These are phyloP conservation scores for Tridacna gigas DNA, from an alignment of 2,888 invertebrate species.

Conservation along the genomic window DNA sequence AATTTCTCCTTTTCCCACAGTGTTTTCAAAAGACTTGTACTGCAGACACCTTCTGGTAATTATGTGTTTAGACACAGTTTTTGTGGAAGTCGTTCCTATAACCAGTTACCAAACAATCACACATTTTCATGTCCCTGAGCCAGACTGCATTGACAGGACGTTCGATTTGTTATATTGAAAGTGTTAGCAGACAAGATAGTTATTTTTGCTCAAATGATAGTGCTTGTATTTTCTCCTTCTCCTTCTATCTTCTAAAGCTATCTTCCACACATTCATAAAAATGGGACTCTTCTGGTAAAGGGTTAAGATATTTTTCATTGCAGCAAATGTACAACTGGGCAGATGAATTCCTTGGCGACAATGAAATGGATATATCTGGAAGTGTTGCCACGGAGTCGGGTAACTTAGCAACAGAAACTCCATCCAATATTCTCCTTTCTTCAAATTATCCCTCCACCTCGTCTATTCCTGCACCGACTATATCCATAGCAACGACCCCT, in stretches of 20 bases:
- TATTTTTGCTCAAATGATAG: too few relatives aligned
- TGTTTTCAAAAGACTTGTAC: neutral
- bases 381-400: slow-evolving; percentile 59
- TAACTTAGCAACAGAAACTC: slow-evolving; percentile 62
- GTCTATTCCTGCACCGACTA: slow-evolving; percentile 35
- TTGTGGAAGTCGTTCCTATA: too few relatives aligned
- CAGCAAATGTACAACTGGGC: slow-evolving; percentile 73
- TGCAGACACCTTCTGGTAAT: neutral
- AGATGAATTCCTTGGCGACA: slow-evolving; percentile 72
- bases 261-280: too few relatives aligned
- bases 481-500: slow-evolving; percentile 47
- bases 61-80: too few relatives aligned
- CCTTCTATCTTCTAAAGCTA: too few relatives aligned
- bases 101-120: too few relatives aligned
- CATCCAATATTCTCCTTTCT: slow-evolving; percentile 50
- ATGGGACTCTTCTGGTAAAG: too few relatives aligned
- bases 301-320: neutral
- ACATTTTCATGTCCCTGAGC: too few relatives aligned
- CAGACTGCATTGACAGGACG: too few relatives aligned
- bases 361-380: slow-evolving; percentile 38
- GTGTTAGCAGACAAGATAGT: too few relatives aligned
- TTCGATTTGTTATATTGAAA: too few relatives aligned
- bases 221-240: too few relatives aligned
- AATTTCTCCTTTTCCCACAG: neutral
- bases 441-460: slow-evolving; percentile 56